Evolutionary conservation across 1,140 invertebrate species (phyloP).

Genomic region (honey bee (Apis mellifera)): DNA sequence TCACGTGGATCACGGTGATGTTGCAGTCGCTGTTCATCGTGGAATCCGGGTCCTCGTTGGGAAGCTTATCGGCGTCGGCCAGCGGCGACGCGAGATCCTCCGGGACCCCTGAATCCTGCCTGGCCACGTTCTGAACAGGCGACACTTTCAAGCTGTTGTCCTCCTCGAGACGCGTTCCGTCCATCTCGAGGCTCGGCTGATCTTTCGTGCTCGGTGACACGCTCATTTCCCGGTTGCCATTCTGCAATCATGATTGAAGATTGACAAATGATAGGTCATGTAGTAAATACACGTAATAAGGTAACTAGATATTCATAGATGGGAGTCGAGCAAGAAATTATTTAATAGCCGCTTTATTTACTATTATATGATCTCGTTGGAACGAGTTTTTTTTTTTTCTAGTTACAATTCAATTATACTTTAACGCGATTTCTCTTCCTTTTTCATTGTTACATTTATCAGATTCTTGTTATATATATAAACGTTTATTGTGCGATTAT

Average conservation of each 20-base stretch:
- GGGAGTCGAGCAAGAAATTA: too few species aligned
- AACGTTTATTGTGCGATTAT: too few species aligned
- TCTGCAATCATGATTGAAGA: constrained; percentile 28
- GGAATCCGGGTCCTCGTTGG: constrained; percentile 63
- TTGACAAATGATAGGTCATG: background rate
- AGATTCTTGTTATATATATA: too few species aligned
- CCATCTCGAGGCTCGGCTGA: constrained; percentile 53
- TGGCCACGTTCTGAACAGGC: constrained; percentile 65
- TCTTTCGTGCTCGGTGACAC: constrained; percentile 28
- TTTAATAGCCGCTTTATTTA: too few species aligned
- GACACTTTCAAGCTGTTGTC: constrained; percentile 57
- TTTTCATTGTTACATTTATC: too few species aligned
- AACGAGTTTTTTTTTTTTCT: too few species aligned
- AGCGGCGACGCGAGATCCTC: constrained; percentile 74
- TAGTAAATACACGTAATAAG: background rate
- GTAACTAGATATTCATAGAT: too few species aligned
- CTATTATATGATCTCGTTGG: too few species aligned
- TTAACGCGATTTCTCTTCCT: too few species aligned
- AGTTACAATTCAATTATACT: too few species aligned
- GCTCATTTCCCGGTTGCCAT: constrained; percentile 62
- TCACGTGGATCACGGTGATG: constrained; percentile 76
- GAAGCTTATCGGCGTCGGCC: constrained; percentile 26
- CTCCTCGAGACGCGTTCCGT: constrained; percentile 47
- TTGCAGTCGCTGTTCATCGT: constrained; percentile 76
- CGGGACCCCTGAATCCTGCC: constrained; percentile 76